Base-by-base conservation (phyloP, 1,140 invertebrate species). In the Platorchestia sp. region DNA sequence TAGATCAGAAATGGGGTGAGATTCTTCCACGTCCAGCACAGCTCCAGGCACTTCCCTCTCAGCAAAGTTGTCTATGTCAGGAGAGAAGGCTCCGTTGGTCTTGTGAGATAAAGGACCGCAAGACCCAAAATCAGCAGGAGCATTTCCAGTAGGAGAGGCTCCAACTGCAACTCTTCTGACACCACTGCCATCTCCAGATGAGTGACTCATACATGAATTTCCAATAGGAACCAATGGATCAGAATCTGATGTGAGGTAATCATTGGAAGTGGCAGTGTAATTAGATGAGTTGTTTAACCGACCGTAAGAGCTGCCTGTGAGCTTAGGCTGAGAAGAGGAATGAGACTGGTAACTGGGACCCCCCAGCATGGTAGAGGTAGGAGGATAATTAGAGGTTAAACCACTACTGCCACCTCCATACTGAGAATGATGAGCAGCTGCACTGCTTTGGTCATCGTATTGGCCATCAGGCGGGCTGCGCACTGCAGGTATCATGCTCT, bases 381-480 rank as follows among this genome's bases (percentile, higher is more conserved):
- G 45, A 45, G 91, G 45, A 45, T 45, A 93, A 47, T 93, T 93
- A 36, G 91, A 45, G 0, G 45, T 44, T 45, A 93, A 0, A 45
- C 44, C 45, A n/a, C 91, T 44, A 45, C 41, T 89, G 41, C 43
- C 59, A 42, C 43, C 36, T 47, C 91, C 91, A 93, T 93, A 93
- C 91, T 93, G 91, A 47, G 91, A 93, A 44, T 93, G 91, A 45
- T 93, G 91, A 93, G 95, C 93, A 95, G 96, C 96, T 45, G 96
- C 91, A 42, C 95, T 95, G 51, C 95, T 95, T 44, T 95, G 51
- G 41, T 96, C 96, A 75, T 96, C 96, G 93, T 96, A 95, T 59
- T 95, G 96, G 40, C 95, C 96, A 44, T 96, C 96, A 40, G 95
- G 96, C n/a, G 95, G 95, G 90, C 96, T 96, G 16, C 96, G 95